Base-by-base conservation (phyloP, 2,797 vertebrate species). In the Rhadinocentrus ornatus region DNA sequence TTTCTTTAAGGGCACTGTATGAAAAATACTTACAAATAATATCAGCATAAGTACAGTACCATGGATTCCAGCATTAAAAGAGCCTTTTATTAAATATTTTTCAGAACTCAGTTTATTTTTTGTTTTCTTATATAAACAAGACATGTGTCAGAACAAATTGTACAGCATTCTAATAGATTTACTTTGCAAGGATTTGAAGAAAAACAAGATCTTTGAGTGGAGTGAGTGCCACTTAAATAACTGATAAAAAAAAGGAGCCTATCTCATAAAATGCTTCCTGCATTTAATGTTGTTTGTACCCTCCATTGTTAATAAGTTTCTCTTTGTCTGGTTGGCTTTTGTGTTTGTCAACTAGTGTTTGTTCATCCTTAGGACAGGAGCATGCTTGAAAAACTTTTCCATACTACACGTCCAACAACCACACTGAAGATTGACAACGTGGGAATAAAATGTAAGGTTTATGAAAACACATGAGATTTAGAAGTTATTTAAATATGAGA, bases 1-100 rank as follows among this genome's bases (percentile, higher is more conserved):
- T 39, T 75, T 39, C 50, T 62, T 53, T 53, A 27, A 74, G 29
- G 55, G 60, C 35, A 68, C 20, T 65, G 62, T 54, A 73, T 20
- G 6, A 53, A 39, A 5, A 69, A 41, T 32, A n/a, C 6, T 44
- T 27, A 37, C 27, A 75, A n/a, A 61, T 54, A 27, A 29, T 34
- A 46, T 62, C 4, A 39, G 11, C 46, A 57, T 63, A 15, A 31
- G 52, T n/a, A 56, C 41, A 7, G 41, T 41, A 16, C 9, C 18
- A 29, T 13, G 11, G 2, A 31, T 29, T 20, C 26, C 15, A 26
- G 20, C 29, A 34, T 26, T 15, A 26, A n/a, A 1, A 29, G 20
- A 0, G 1, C 37, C 20, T 31, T 2, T 53, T 31, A 39, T 22
- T 29, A 31, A 26, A 18, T 18, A 8, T 31, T 27, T 18, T 27